Evolutionary conservation across 2,888 invertebrate genomes (phyloP).

Genomic region (Mellilla xanthometata): DNA sequence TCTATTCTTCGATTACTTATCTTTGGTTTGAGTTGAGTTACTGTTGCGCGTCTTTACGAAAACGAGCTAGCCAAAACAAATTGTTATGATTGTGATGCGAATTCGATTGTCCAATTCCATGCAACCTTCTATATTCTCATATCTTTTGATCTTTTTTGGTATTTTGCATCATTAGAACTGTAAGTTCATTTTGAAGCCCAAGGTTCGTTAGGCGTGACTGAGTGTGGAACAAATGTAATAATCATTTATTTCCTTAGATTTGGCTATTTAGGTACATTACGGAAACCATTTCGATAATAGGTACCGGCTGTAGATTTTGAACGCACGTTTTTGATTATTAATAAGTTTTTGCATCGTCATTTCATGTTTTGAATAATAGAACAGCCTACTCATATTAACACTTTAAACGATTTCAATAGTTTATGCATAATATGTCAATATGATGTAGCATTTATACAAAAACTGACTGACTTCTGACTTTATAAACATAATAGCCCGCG

Average conservation of each 20-base stretch:
- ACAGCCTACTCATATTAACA: too few species aligned
- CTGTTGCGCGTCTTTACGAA: neutral
- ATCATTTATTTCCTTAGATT: neutral
- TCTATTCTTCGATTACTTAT: too few species aligned
- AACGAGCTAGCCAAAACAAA: constrained; percentile 13
- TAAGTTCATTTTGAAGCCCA: constrained; percentile 3
- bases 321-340: constrained; percentile 2
- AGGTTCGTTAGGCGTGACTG: constrained; percentile 9
- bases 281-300: constrained; percentile 5
- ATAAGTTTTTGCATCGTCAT: neutral
- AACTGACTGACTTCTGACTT: too few species aligned
- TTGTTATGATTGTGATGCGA: constrained; percentile 11
- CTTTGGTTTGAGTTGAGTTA: neutral
- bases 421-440: too few species aligned
- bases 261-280: neutral
- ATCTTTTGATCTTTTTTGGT: neutral
- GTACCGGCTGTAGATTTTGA: neutral
- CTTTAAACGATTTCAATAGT: too few species aligned
- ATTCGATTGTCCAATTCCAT: constrained; percentile 20
- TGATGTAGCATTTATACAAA: too few species aligned
- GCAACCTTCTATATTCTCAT: constrained; percentile 16
- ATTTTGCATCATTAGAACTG: constrained; percentile 13
- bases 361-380: neutral
- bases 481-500: too few species aligned
- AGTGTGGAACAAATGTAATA: constrained; percentile 4